Evolutionary conservation across 35 echinoderm and acorn worm genomes (phyloP), one percentile per base, ranked within the genome.

Genomic region (Amphiura filiformis): DNA sequence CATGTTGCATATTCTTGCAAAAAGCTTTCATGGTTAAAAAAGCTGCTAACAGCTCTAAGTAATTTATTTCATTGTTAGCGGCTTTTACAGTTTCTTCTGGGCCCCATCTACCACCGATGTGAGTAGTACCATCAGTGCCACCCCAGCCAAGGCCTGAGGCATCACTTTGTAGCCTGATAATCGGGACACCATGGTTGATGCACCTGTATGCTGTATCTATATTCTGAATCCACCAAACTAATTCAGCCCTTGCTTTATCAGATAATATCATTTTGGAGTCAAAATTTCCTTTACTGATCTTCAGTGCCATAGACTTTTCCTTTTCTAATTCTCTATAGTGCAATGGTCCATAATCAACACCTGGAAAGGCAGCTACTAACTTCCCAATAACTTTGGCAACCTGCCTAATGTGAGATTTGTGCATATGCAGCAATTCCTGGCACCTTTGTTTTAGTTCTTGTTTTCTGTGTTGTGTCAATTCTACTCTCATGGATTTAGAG

Each of bases 151-250:
- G 56, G 1, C 57, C 65, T 13, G 91, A 90, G 20, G 88, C 91
- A 93, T 41, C 78, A 81, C 13, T 13, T 39, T 17, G 93, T 32
- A 44, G 47, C 31, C 0, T 79, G 23, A 86, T 38, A 61, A 87
- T 91, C 56, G 78, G 83, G 1, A 41, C 31, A 22, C 28, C 7
- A 47, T 39, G 57, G 22, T 65, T 34, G 77, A 90, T 83, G 34
- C 15, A 37, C 31, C 28, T 14, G 49, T 38, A 78, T 26, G 75
- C 78, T 23, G 31, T 32, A 28, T 52, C 1, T 39, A 91, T 81
- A 88, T 88, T 83, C 20, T 84, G 31, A 38, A 91, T 87, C 95
- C 95, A 97, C 95, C 88, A 90, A 32, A 30, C 33, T 22, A 93
- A 49, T 33, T 93, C 91, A 0, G 1, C 22, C 81, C 77, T 86